phyloP scores from a whole-genome alignment of 2,888 invertebrate genomes.

The Heliothis peltigera region DNA sequence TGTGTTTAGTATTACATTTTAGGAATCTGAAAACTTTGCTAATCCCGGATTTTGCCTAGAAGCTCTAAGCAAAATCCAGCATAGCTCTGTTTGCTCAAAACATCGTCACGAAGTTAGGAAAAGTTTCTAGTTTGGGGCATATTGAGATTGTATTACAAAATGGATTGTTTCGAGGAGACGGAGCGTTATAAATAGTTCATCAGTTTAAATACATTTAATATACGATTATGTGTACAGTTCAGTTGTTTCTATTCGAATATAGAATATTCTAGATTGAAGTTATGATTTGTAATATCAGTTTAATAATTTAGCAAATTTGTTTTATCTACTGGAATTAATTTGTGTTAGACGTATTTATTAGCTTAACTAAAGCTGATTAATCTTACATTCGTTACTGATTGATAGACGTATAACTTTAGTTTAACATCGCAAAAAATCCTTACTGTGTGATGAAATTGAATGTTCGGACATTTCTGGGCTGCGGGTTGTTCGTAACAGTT shows the following conservation, averaged over 20 bases:
- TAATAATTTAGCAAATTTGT: neutral
- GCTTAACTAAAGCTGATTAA: no score
- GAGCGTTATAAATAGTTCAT: constrained; percentile 46
- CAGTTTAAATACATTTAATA: constrained; percentile 32
- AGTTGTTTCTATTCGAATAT: constrained; percentile 41
- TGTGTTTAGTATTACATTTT: constrained; percentile 15
- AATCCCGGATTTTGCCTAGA: constrained; percentile 22
- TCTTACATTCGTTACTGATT: no score
- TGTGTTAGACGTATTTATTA: no score
- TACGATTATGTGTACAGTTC: constrained; percentile 18
- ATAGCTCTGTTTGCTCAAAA: constrained; percentile 31
- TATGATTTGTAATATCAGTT: constrained; percentile 20
- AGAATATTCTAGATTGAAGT: constrained; percentile 14
- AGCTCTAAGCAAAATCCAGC: constrained; percentile 26
- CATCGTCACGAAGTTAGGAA: constrained; percentile 35
- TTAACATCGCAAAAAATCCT: no score
- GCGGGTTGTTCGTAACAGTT: no score
- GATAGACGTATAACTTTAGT: no score
- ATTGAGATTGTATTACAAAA: constrained; percentile 48
- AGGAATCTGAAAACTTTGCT: constrained; percentile 34
- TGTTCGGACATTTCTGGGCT: no score
- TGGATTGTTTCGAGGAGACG: constrained; percentile 33
- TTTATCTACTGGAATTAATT: no score
- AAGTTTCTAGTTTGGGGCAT: constrained; percentile 35
- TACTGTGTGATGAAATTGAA: no score